Percentiles rank a stretch among this genome's conserved stretches.
These are phyloP conservation scores for Gavia stellata DNA, from an alignment of 2,113 vertebrate species.

Conservation along the genomic window DNA sequence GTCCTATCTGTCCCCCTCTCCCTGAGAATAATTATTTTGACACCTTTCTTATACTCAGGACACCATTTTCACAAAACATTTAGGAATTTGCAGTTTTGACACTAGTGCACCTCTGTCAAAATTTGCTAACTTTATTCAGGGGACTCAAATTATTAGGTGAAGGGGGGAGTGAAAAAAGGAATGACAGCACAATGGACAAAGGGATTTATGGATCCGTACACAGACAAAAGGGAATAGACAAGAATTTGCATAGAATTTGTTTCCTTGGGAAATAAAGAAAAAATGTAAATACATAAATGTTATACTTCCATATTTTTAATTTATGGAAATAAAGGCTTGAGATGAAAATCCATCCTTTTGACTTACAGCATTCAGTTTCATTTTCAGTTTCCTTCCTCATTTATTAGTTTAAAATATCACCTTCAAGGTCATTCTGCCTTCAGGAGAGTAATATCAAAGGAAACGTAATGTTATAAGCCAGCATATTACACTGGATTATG, in stretches of 20 bases:
- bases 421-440: slow-evolving; percentile 15
- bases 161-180: neutral
- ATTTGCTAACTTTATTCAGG: neutral
- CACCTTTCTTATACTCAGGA: neutral
- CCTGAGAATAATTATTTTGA: neutral
- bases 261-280: neutral
- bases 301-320: neutral
- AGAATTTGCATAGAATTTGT: neutral
- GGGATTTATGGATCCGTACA: neutral
- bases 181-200: neutral
- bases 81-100: neutral
- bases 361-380: neutral
- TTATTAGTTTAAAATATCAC: slow-evolving; percentile 44
- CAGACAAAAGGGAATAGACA: neutral
- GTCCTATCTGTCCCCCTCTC: neutral
- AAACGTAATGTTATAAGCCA: neutral
- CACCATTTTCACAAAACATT: neutral
- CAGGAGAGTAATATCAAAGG: slow-evolving; percentile 20
- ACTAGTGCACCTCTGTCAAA: neutral
- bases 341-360: neutral
- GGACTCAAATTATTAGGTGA: neutral
- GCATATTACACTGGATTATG: slow-evolving; percentile 48
- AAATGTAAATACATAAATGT: neutral
- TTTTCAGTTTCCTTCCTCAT: neutral
- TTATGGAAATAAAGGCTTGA: neutral